Percentiles rank a stretch among this genome's conserved stretches.
Conservation (phyloP, 1,140 invertebrate species). For the Lepidurus couesii region DNA sequence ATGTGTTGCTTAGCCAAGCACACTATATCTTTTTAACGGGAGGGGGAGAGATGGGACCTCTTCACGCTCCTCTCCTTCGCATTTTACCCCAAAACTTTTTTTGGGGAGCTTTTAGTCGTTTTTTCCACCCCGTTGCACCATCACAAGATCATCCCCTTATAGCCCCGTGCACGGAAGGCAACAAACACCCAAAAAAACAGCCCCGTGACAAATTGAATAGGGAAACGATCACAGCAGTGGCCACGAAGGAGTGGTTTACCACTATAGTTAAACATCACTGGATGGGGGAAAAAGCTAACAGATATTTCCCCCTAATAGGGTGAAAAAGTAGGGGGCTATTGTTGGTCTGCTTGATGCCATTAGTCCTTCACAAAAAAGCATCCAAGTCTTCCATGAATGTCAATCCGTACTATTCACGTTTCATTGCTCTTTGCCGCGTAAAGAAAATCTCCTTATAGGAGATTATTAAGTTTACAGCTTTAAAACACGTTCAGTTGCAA, state of each 20-base stretch:
- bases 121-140: conserved; percentile 16
- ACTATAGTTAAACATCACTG: conserved; percentile 9
- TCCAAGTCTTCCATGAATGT: conserved; percentile 13
- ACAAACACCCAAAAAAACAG: conserved; percentile 16
- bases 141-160: conserved; percentile 7
- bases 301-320: conserved; percentile 18
- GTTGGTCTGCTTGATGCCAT: background rate
- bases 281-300: background rate
- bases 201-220: conserved; percentile 16
- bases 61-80: background rate
- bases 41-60: background rate
- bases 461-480: too few relatives aligned
- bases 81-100: background rate
- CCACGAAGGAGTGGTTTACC: conserved; percentile 17
- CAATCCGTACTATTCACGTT: background rate
- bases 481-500: too few relatives aligned
- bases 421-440: background rate
- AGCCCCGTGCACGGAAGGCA: conserved; percentile 1
- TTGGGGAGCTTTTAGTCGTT: conserved; percentile 17
- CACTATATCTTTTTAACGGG: conserved; percentile 9
- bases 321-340: background rate
- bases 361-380: conserved; percentile 4
- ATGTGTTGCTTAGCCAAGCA: conserved; percentile 21
- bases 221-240: conserved; percentile 20
- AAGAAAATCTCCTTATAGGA: background rate